Percentiles rank a stretch among this genome's conserved stretches.
These are phyloP conservation scores for Drosophila nr. perissopoda DNA, from an alignment of 2,888 invertebrate genomes.

Conservation along the genomic window DNA sequence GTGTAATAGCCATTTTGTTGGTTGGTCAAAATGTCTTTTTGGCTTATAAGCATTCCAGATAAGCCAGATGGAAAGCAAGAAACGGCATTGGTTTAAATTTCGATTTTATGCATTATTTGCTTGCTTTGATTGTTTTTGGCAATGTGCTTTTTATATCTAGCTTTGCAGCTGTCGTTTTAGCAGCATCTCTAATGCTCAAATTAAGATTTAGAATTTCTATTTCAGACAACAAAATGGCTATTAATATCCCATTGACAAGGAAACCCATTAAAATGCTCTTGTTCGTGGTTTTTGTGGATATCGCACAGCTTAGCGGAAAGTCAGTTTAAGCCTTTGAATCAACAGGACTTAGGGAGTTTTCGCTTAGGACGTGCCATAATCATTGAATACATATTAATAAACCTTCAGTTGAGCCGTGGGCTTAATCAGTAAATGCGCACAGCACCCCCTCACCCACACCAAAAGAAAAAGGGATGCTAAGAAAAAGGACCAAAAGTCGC, in stretches of 20 bases:
- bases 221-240: not conserved
- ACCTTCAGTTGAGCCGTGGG: constrained; percentile 2
- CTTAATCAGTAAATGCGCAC: constrained; percentile 14
- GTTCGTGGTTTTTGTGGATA: not conserved
- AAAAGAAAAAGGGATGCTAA: constrained; percentile 1
- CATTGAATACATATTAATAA: constrained; percentile 57
- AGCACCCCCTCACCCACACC: not conserved
- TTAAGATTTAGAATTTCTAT: not conserved
- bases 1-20: constrained; percentile 11
- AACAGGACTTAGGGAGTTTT: constrained; percentile 37
- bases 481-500: constrained; percentile 40
- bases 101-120: not conserved
- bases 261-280: not conserved
- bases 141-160: not conserved
- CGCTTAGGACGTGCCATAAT: constrained; percentile 21
- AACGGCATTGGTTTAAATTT: not conserved
- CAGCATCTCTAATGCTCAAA: not conserved
- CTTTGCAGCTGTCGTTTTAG: not conserved
- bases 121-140: not conserved
- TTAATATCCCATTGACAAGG: not conserved
- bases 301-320: constrained; percentile 25
- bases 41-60: not conserved
- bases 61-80: not conserved
- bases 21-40: not conserved
- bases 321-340: constrained; percentile 30